phyloP scores from a whole-genome alignment of 1,140 invertebrate species.

The Drosophila kikkawai region DNA sequence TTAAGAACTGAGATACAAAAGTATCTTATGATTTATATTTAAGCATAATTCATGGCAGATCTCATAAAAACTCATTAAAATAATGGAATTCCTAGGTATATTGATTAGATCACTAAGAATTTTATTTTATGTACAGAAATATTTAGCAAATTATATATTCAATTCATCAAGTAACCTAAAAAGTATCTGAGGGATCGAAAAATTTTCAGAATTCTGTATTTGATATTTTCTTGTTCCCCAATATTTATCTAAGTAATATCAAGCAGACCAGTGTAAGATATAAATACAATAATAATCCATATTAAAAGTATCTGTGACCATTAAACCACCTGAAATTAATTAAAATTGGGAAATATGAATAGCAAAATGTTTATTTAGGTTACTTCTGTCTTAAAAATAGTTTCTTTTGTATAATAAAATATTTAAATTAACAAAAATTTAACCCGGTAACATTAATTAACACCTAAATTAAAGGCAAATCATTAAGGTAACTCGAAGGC shows the following conservation, averaged over 20 bases:
- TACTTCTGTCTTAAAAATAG: fast-evolving
- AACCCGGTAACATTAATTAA: background rate
- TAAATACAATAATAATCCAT: no score
- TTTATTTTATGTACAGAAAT: background rate
- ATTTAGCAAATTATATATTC: background rate
- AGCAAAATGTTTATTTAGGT: fast-evolving
- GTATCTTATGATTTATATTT: background rate
- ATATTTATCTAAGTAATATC: no score
- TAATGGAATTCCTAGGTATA: background rate
- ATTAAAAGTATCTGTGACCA: background rate
- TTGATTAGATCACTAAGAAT: background rate
- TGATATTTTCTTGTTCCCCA: no score
- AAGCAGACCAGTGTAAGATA: no score
- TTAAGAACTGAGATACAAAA: background rate
- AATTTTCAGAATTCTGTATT: no score
- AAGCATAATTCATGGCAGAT: background rate
- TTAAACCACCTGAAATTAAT: background rate
- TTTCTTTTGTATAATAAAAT: background rate
- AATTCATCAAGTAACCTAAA: background rate
- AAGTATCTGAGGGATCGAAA: background rate
- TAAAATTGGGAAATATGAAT: background rate
- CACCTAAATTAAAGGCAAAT: background rate
- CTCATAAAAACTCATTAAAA: background rate
- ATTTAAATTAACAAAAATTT: background rate
- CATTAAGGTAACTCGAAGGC: background rate